Evolutionary conservation across 2,113 vertebrate species (phyloP).

Genomic region (Montifringilla adamsi): DNA sequence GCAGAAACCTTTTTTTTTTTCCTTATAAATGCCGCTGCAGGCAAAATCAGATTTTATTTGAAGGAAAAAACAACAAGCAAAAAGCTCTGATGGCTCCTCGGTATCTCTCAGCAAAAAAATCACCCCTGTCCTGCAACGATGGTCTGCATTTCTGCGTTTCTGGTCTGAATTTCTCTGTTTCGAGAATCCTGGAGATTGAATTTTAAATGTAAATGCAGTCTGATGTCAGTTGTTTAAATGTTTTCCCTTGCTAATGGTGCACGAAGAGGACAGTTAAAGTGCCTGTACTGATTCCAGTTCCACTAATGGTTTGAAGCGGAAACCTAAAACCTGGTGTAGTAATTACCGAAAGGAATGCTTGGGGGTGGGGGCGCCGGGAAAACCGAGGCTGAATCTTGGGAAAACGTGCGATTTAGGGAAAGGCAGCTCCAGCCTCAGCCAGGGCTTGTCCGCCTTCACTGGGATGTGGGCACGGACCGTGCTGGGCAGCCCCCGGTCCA

Average conservation of each 20-base stretch:
- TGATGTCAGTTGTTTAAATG: constrained; percentile 54
- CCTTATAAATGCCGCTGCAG: not conserved
- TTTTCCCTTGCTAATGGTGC: constrained; percentile 51
- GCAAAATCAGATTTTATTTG: constrained; percentile 5
- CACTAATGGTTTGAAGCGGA: constrained; percentile 73
- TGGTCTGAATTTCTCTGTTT: not conserved
- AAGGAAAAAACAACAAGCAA: not conserved
- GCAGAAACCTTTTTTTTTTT: not conserved
- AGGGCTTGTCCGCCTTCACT: not conserved
- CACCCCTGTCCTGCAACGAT: not conserved
- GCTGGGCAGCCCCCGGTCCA: not conserved
- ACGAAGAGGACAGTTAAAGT: constrained; percentile 62
- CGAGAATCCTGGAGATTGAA: not conserved
- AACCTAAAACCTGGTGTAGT: constrained; percentile 73
- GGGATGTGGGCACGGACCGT: not conserved
- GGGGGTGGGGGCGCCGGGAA: constrained; percentile 17
- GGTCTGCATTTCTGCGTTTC: not conserved
- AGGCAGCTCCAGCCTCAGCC: not conserved
- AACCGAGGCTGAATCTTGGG: not conserved
- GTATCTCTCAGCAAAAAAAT: not conserved
- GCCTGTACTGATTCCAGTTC: constrained; percentile 76
- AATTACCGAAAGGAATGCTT: constrained; percentile 77
- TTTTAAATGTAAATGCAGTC: not conserved
- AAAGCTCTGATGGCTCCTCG: not conserved
- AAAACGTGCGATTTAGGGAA: constrained; percentile 15